Percentiles rank a stretch among this genome's conserved stretches.
Conservation (phyloP, 2,888 invertebrate genomes). For the Myathropa florea region DNA sequence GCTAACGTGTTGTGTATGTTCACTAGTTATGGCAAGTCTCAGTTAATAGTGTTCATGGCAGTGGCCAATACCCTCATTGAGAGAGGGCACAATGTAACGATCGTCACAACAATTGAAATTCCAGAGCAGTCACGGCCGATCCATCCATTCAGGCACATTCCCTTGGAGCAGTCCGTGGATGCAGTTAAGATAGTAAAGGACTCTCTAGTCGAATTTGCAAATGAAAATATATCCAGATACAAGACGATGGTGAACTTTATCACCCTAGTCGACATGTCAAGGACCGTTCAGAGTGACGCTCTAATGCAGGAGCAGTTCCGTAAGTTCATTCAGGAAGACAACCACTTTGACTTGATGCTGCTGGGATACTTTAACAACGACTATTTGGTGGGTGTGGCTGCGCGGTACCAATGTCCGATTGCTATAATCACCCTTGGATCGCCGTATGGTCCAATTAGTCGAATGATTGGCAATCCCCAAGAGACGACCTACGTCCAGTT, state of each 20-base stretch:
- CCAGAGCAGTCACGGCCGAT: neutral
- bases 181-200: neutral
- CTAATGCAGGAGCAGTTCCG: neutral
- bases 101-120: constrained; percentile 68
- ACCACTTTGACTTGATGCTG: constrained; percentile 50
- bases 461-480: constrained; percentile 48
- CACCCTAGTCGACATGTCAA: neutral
- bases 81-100: constrained; percentile 74
- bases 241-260: neutral
- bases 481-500: constrained; percentile 47
- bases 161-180: neutral
- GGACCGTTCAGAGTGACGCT: constrained; percentile 14
- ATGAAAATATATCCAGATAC: neutral
- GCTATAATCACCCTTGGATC: constrained; percentile 16
- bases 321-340: constrained; percentile 32
- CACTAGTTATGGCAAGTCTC: constrained; percentile 72
- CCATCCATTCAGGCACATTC: constrained; percentile 25
- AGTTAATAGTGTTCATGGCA: constrained; percentile 72
- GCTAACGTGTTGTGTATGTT: constrained; percentile 73
- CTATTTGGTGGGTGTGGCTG: constrained; percentile 62
- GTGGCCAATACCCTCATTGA: constrained; percentile 72
- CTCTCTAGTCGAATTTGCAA: neutral
- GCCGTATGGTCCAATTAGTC: constrained; percentile 31
- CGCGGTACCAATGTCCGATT: constrained; percentile 29
- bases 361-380: constrained; percentile 57